Percentiles rank a stretch among this genome's conserved stretches.
phyloP scores from a whole-genome alignment of 2,113 vertebrate genomes.

The Corythoichthys haematopterus region DNA sequence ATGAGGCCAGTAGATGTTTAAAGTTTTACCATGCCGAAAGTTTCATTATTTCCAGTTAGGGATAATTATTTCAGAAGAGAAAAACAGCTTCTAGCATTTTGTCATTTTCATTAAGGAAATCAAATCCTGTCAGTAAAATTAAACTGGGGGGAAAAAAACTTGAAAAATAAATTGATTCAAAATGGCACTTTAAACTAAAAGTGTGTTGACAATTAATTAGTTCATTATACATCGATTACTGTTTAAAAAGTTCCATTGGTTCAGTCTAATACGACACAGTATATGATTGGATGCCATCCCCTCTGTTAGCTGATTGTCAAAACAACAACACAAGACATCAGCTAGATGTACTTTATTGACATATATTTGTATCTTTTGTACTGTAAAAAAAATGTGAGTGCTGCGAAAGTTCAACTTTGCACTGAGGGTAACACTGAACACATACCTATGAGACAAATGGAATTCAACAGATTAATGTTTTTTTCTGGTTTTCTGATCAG shows the following conservation, averaged over 20 bases:
- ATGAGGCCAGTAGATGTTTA: neutral
- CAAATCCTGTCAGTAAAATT: neutral
- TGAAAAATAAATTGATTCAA: constrained; percentile 1
- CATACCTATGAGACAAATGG: neutral
- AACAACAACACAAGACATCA: no score
- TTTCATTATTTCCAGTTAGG: neutral
- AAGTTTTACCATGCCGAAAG: neutral
- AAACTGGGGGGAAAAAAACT: no score
- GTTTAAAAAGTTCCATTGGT: neutral
- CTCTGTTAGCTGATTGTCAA: neutral
- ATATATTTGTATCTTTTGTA: neutral
- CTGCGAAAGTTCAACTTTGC: neutral
- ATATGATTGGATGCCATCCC: neutral
- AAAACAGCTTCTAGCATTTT: neutral
- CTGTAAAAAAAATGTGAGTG: neutral
- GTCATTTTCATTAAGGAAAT: constrained; percentile 1
- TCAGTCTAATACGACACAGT: neutral
- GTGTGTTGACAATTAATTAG: neutral
- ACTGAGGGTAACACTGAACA: neutral
- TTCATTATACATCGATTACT: neutral
- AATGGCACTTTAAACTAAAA: neutral
- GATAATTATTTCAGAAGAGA: neutral
- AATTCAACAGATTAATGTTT: neutral
- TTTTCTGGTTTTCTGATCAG: neutral
- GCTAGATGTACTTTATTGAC: no score